Conservation (phyloP, 2,113 vertebrate genomes). For the Chaetodon auriga region DNA sequence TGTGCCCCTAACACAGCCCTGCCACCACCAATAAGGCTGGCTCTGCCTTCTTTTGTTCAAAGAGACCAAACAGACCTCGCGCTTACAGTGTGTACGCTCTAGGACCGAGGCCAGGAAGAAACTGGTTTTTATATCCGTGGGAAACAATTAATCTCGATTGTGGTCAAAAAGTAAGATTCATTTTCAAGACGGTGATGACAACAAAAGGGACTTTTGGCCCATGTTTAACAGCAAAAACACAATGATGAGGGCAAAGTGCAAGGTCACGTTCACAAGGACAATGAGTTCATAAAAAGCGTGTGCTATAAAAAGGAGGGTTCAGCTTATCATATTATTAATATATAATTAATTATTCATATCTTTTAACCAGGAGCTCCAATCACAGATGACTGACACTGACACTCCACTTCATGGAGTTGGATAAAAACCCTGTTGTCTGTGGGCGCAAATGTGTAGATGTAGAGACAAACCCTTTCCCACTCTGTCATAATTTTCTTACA, state of each 20-base stretch:
- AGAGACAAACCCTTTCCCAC: neutral
- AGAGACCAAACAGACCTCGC: constrained; percentile 10
- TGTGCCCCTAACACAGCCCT: constrained; percentile 39
- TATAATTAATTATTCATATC: too few species aligned
- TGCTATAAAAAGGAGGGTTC: neutral
- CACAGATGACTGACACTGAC: neutral
- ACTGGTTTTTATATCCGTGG: constrained; percentile 18
- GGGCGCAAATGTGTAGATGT: neutral
- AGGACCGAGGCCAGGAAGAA: constrained; percentile 29
- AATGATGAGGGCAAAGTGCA: neutral
- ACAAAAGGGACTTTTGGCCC: neutral
- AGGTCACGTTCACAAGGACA: neutral
- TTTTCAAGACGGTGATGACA: neutral
- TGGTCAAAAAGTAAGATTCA: neutral
- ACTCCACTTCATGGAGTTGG: neutral
- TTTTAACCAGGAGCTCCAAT: neutral
- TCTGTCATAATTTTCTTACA: neutral
- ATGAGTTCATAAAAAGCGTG: neutral
- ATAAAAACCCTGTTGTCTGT: neutral
- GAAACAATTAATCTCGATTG: constrained; percentile 29
- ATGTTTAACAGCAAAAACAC: neutral
- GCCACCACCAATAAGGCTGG: constrained; percentile 36
- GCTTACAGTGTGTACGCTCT: constrained; percentile 10
- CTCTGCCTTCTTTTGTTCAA: constrained; percentile 25
- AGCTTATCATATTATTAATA: neutral